A percentile compares a stretch with the other conserved stretches of the same genome.
Conservation (phyloP, 2,797 vertebrate species). For the Caiman crocodilus region DNA sequence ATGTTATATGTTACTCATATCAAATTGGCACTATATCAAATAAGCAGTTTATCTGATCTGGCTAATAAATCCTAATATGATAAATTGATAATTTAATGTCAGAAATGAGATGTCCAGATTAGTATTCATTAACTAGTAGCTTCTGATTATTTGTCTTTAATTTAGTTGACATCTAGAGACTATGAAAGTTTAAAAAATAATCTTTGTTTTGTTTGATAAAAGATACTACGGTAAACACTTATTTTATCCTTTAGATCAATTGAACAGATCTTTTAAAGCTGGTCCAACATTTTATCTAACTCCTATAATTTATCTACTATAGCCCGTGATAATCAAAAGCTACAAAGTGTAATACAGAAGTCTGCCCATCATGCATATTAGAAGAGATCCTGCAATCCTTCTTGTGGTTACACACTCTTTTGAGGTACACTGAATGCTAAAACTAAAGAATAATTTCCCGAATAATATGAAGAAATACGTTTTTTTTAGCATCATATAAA, state of each 20-base stretch:
- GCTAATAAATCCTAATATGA: neutral
- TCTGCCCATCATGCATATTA: fast-evolving
- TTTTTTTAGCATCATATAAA: neutral
- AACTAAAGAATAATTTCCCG: neutral
- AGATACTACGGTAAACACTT: neutral
- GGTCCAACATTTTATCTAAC: neutral
- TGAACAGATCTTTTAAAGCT: neutral
- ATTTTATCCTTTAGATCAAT: neutral
- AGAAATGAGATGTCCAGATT: neutral
- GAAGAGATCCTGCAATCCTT: neutral
- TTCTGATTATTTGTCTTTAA: neutral
- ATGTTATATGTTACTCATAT: neutral
- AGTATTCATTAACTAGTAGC: neutral
- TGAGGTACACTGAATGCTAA: neutral
- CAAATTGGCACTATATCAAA: neutral
- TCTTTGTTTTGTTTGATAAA: neutral
- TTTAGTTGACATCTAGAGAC: neutral
- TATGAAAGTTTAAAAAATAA: neutral
- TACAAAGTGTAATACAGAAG: neutral
- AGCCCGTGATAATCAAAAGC: neutral
- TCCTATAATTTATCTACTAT: neutral
- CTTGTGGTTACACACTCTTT: neutral
- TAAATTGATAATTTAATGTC: neutral
- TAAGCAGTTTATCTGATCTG: neutral
- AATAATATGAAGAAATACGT: neutral